Base-by-base conservation (phyloP, 2,113 vertebrate genomes). In the Onychostoma macrolepis region DNA sequence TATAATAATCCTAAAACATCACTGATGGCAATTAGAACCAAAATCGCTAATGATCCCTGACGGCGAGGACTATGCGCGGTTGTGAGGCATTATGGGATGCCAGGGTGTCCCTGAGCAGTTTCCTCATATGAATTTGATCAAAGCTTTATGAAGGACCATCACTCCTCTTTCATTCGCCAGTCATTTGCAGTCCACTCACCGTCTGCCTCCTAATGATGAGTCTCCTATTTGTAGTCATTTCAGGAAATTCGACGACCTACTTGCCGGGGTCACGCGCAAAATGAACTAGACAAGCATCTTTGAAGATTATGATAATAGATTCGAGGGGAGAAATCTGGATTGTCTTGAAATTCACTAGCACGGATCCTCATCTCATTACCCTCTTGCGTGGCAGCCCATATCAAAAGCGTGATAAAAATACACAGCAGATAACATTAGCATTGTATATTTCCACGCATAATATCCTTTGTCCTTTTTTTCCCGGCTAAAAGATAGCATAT, bases 221-320 rank as follows among this genome's bases (percentile, higher is more conserved):
- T 89, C 92, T 92, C 90, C 93, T 93, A 94, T 94, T 95, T 94
- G 92, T 92, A 94, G 95, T 94, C 94, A 92, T 94, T 94, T 94
- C 91, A 92, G 92, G 93, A 92, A 93, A 94, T 92, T 93, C 91
- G 90, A 87, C 90, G 92, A 94, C 94, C 93, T 91, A 88, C 92
- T 94, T 91, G 91, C 92, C 56, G 63, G 93, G 95, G 95, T 95
- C 94, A 94, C 89, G 91, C 93, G 90, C 91, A 92, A 94, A 95
- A 96, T 93, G 94, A 96, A 95, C 92, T 92, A 93, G 95, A 95
- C 93, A 94, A 94, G 94, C 93, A 94, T 94, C 94, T 95, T 94
- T 94, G 93, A 94, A 94, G 94, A 96, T 95, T 94, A 95, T 94
- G 93, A 94, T 95, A 94, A 95, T 95, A 92, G 90, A 87, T 90